Conservation (phyloP, 1,140 invertebrate species). For the Intoshia linei region DNA sequence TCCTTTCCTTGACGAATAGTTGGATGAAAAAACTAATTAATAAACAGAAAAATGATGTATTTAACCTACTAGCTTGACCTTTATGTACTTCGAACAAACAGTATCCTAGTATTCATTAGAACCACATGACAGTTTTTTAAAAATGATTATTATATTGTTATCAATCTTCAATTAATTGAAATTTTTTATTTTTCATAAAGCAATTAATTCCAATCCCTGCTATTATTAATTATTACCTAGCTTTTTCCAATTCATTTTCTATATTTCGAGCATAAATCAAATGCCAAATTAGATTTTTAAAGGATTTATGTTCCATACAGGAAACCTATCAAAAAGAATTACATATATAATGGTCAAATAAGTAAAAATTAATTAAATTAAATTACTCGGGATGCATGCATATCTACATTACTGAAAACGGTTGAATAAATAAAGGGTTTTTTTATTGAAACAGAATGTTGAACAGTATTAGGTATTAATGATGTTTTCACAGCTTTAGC, state of each 20-base stretch:
- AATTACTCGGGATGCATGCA: constrained; percentile 10
- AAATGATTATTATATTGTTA: no score
- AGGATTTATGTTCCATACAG: constrained; percentile 17
- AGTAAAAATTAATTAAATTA: not conserved
- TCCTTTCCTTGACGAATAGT: no score
- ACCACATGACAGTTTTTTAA: no score
- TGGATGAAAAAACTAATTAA: no score
- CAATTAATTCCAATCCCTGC: not conserved
- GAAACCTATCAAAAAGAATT: constrained; percentile 12
- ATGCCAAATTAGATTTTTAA: constrained; percentile 22
- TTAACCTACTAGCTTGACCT: no score
- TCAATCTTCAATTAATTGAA: not conserved
- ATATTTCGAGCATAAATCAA: constrained; percentile 21
- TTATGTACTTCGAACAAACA: no score
- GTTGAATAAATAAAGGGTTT: constrained; percentile 6
- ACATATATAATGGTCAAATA: not conserved
- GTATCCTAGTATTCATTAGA: no score
- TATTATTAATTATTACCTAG: constrained; percentile 10
- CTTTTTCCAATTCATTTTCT: constrained; percentile 22
- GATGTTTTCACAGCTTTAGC: not conserved
- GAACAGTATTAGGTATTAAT: not conserved
- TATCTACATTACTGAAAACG: constrained; percentile 15
- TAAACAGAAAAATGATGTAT: no score
- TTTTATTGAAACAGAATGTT: no score
- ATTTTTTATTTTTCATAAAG: not conserved